These are phyloP conservation scores for Scleropages formosus DNA, from an alignment of 2,797 vertebrate genomes.

Conservation along the genomic window DNA sequence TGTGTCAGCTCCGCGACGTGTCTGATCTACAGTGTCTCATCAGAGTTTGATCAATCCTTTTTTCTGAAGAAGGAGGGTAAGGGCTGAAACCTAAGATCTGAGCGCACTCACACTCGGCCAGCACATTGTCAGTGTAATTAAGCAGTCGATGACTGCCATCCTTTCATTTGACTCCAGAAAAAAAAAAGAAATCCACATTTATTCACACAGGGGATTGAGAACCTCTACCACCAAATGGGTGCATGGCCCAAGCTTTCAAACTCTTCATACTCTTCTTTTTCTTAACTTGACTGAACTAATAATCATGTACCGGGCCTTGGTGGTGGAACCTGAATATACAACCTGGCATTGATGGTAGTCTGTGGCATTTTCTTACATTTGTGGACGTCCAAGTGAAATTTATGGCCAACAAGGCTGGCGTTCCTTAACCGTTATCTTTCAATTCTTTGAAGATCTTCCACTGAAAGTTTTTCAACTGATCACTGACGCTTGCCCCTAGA, in stretches of 20 bases:
- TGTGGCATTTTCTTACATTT: too few species aligned
- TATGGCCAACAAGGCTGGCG: not conserved
- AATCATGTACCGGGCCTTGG: too few species aligned
- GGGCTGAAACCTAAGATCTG: conserved; percentile 59
- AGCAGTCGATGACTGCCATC: conserved; percentile 56
- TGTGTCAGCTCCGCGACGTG: conserved; percentile 57
- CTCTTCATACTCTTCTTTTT: too few species aligned
- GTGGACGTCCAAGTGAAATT: not conserved
- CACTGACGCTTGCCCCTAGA: not conserved
- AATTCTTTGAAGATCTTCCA: not conserved
- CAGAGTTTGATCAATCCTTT: conserved; percentile 24
- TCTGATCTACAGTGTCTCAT: conserved; percentile 51
- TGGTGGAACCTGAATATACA: too few species aligned
- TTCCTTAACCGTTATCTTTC: not conserved
- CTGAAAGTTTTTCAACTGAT: conserved; percentile 11
- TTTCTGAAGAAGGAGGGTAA: conserved; percentile 62
- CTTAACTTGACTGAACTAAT: too few species aligned
- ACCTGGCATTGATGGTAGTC: too few species aligned
- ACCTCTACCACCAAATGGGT: too few species aligned
- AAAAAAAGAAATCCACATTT: conserved; percentile 64
- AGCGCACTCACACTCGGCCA: conserved; percentile 60
- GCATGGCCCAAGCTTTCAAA: conserved; percentile 46
- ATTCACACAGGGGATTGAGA: conserved; percentile 61
- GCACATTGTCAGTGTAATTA: conserved; percentile 46
- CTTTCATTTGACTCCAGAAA: conserved; percentile 62